These are phyloP conservation scores for Lepisosteus osseus DNA, from an alignment of 2,113 vertebrate species.

Conservation along the genomic window DNA sequence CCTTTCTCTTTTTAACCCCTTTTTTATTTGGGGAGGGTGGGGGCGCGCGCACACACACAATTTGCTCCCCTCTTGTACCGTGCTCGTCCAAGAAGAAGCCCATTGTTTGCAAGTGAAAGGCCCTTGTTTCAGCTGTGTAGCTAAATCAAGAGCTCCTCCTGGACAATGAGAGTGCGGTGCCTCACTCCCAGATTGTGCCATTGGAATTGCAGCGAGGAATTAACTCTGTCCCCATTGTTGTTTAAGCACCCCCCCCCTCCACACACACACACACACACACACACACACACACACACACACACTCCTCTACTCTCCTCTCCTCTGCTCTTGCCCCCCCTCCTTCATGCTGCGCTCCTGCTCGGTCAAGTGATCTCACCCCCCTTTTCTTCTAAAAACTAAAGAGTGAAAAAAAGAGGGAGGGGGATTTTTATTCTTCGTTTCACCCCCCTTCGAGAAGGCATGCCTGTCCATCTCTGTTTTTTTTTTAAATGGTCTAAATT, in stretches of 20 bases:
- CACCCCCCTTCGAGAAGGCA: too few species aligned
- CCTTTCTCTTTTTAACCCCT: conserved; percentile 39
- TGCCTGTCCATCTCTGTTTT: too few species aligned
- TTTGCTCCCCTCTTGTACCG: conserved; percentile 55
- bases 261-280: background rate
- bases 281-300: background rate
- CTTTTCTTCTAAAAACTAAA: background rate
- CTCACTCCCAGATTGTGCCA: conserved; percentile 32
- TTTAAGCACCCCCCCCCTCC: conserved; percentile 9
- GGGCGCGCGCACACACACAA: conserved; percentile 40
- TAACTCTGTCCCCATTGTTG: conserved; percentile 38
- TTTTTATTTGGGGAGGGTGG: conserved; percentile 52
- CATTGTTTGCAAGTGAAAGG: conserved; percentile 55
- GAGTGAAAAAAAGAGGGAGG: too few species aligned
- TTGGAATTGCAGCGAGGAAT: conserved; percentile 36
- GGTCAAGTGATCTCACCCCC: conserved; percentile 9
- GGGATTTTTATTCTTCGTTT: too few species aligned
- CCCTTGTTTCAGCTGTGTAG: conserved; percentile 57
- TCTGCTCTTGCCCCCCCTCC: conserved; percentile 13
- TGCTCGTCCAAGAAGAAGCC: conserved; percentile 42
- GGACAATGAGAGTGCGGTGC: conserved; percentile 42
- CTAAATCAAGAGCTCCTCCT: conserved; percentile 50
- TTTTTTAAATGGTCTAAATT: too few species aligned
- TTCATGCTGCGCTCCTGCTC: background rate
- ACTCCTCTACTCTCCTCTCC: conserved; percentile 31